phyloP scores from a whole-genome alignment of 2,797 vertebrate species.

The Oophaga sylvatica region DNA sequence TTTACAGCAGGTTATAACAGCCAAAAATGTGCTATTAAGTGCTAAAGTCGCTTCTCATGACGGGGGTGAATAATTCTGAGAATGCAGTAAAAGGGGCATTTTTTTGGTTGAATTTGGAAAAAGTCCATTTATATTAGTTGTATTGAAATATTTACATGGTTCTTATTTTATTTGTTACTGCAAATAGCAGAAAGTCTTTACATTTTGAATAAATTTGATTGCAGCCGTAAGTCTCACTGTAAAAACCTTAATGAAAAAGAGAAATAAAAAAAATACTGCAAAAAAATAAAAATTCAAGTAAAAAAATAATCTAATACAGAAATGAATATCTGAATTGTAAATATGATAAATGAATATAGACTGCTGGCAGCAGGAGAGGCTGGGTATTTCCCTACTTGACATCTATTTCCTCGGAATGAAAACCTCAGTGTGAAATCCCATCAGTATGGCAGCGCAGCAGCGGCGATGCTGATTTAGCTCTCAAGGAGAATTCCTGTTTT shows the following conservation, averaged over 20 bases:
- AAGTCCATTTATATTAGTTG: no score
- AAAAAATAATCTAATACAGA: conserved; percentile 59
- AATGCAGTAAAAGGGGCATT: no score
- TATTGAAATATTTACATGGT: no score
- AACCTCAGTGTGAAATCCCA: conserved; percentile 69
- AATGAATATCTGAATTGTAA: background rate
- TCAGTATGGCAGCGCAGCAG: conserved; percentile 66
- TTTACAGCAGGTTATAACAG: no score
- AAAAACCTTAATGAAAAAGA: background rate
- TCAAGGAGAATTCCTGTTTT: conserved; percentile 65
- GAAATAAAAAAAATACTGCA: background rate
- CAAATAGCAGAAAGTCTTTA: no score
- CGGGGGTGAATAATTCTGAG: no score
- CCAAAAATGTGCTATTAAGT: no score
- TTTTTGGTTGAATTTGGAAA: no score
- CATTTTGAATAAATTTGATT: background rate
- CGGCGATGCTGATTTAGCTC: conserved; percentile 74
- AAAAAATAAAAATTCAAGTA: background rate
- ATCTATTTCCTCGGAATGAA: conserved; percentile 70
- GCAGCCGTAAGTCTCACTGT: background rate
- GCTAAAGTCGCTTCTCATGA: no score
- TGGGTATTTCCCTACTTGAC: conserved; percentile 69
- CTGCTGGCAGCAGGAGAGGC: conserved; percentile 66
- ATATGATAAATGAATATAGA: background rate
- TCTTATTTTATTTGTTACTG: no score